Evolutionary conservation across 2,888 invertebrate species (phyloP), one percentile per base, ranked within the genome.

Genomic region (Sinhomidia bicolor): DNA sequence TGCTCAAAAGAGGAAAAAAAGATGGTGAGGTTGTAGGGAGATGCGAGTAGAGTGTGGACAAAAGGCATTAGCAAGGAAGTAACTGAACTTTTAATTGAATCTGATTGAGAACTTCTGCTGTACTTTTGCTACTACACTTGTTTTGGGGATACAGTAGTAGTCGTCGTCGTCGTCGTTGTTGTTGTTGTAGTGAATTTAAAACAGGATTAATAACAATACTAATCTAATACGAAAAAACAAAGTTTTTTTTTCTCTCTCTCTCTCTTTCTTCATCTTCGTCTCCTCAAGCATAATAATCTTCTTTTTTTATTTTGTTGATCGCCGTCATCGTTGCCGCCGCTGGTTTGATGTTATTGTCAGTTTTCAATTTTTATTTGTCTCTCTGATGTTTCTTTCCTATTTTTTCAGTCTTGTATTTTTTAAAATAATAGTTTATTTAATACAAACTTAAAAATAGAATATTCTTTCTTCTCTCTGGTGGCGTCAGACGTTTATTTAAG

Each of bases 71-170:
- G 85, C 68, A 26, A 88, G 84, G 88, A 88, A 88, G 80, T 88
- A 80, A 47, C 44, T 57, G 85, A 89, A 74, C 54, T 82, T 89
- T 89, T 89, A 89, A 85, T 89, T 89, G 85, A 89, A 89, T 89
- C 57, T 74, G 60, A 89, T 82, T 81, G 89, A 81, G 29, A 60
- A 57, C 41, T 79, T 44, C 57, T 32, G 32, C 36, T 78, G 14
- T 36, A 54, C 23, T 17, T 17, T 26, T n/a, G n/a, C n/a, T 20
- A 74, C 41, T 12, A 74, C 47, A 44, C 14, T 26, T 32, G 68
- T n/a, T 0, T 81, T 81, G 29, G 32, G 80, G 9, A 36, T 47
- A 29, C 12, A 78, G 17, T 20, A 23, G n/a, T n/a, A n/a, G n/a
- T n/a, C n/a, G n/a, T n/a, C n/a, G n/a, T n/a, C n/a, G n/a, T n/a